Evolutionary conservation across 2,797 vertebrate species (phyloP), one percentile per base, ranked within the genome.

Genomic region (Tinamus major): DNA sequence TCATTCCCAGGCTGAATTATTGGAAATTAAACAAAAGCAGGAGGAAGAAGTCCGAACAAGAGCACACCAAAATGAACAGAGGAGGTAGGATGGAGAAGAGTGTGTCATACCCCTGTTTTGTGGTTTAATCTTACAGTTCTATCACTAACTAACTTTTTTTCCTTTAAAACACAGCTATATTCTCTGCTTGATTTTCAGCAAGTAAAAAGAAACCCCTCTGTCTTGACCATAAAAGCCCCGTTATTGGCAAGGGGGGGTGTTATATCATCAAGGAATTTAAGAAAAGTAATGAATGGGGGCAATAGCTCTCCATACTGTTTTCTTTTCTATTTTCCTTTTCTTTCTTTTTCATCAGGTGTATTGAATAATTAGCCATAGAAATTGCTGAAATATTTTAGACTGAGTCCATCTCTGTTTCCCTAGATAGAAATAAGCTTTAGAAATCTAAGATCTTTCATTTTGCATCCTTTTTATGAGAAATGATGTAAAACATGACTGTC

Each of bases 1-100:
- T 96, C 95, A 37, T 97, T 96, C 37, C 55, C 96, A 99, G 98
- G 95, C 96, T 94, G 97, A 98, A 89, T 90, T 97, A 39, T 53
- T 96, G 89, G 96, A 97, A 96, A 64, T 91, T 48, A 97, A 98
- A 92, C 90, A 68, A 95, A 96, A 94, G 77, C 93, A 97, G 72
- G 89, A 98, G 88, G 98, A 98, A 46, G 95, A 97, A 95, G 94
- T 83, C 89, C 98, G 95, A 84, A 92, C 41, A 89, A 95, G 68
- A 96, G 95, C 92, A 39, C 91, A 90, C 59, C 96, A 97, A 92
- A 95, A 92, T 6, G 97, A 98, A 26, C 98, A 97, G 65, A 97
- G 74, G 64, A 98, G 98, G 98, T 99, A 98, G 69, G 94, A 94
- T 87, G 56, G 46, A 94, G 23, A 49, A 92, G 82, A 85, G 71